Evolutionary conservation across 2,797 vertebrate species (phyloP).

Genomic region (Uromys caudimaculatus): DNA sequence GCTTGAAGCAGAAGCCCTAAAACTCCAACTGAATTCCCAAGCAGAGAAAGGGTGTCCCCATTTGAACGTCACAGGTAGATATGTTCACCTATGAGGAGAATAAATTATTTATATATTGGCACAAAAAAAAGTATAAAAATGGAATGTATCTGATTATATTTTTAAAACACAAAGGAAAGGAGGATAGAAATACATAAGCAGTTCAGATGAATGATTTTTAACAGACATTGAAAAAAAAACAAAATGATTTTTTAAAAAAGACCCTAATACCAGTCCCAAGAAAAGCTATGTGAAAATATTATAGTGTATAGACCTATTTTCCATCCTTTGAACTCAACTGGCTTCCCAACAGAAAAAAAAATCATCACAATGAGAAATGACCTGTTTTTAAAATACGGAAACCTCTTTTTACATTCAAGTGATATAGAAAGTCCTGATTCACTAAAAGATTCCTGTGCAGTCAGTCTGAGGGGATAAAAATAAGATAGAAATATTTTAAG

Average conservation of each 20-base stretch:
- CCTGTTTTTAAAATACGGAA: not conserved
- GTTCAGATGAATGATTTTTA: not conserved
- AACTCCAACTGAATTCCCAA: not conserved
- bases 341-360: constrained; percentile 29
- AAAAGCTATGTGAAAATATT: constrained; percentile 9
- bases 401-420: not conserved
- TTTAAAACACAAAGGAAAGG: constrained; percentile 18
- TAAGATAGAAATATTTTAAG: not conserved
- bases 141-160: not conserved
- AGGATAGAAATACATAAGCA: not conserved
- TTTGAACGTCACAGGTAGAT: not conserved
- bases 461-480: constrained; percentile 1
- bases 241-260: not conserved
- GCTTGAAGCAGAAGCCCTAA: constrained; percentile 35
- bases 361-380: not conserved
- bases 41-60: not conserved
- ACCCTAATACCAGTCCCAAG: not conserved
- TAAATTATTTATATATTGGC: not conserved
- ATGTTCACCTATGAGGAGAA: not conserved
- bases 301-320: not conserved
- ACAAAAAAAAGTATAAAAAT: not conserved
- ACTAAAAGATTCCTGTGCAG: not conserved
- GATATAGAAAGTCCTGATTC: not conserved
- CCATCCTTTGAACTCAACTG: not conserved
- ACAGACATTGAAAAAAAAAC: not conserved